phyloP scores from a whole-genome alignment of 2,797 vertebrate genomes.

The Erethizon dorsatum region DNA sequence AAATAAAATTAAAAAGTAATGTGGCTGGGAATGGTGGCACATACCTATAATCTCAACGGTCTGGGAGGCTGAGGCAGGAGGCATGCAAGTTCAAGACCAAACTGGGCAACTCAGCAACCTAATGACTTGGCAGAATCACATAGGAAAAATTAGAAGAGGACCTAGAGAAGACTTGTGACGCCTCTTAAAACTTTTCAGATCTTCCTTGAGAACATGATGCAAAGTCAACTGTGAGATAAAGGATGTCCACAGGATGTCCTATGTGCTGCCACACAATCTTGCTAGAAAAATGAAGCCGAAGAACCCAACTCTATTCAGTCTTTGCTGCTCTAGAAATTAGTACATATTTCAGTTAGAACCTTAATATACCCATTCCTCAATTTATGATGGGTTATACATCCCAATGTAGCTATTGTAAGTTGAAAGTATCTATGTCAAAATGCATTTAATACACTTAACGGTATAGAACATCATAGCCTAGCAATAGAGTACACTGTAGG shows the following conservation, averaged over 20 bases:
- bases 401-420: background rate
- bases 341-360: background rate
- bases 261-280: background rate
- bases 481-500: background rate
- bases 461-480: background rate
- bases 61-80: background rate
- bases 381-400: background rate
- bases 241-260: background rate
- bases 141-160: background rate
- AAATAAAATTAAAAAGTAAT: background rate
- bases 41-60: background rate
- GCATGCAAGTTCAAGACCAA: background rate
- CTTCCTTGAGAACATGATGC: background rate
- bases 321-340: background rate
- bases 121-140: background rate
- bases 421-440: background rate
- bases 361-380: background rate
- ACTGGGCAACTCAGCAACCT: background rate
- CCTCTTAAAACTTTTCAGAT: background rate
- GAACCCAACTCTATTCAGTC: background rate
- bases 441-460: background rate
- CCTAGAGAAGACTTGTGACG: background rate
- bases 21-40: background rate
- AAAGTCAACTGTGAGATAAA: background rate
- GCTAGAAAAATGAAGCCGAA: background rate